Evolutionary conservation across 2,888 invertebrate species (phyloP).

Genomic region (Pandemis cinnamomeana): DNA sequence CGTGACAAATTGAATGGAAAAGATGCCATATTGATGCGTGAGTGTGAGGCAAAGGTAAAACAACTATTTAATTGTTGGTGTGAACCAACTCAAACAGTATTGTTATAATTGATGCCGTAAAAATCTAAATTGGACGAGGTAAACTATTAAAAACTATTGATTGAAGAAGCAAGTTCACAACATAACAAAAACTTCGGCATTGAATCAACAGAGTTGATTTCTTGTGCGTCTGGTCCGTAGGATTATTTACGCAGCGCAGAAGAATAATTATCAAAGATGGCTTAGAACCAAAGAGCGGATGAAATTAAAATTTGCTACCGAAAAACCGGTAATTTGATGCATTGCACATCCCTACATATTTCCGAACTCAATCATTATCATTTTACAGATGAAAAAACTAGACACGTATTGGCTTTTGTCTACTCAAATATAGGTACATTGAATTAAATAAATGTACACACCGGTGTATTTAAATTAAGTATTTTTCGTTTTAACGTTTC

Average conservation of each 20-base stretch:
- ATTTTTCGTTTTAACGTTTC: not conserved
- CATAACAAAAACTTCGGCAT: slow-evolving; percentile 24
- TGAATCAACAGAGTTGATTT: slow-evolving; percentile 15
- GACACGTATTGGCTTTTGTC: no score
- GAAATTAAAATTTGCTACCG: not conserved
- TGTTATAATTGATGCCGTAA: not conserved
- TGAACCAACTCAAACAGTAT: slow-evolving; percentile 2
- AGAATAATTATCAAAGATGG: slow-evolving; percentile 9
- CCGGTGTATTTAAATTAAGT: not conserved
- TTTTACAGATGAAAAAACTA: no score
- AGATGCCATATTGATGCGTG: slow-evolving; percentile 6
- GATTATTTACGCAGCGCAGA: slow-evolving; percentile 13
- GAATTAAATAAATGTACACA: not conserved
- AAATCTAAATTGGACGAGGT: slow-evolving; percentile 10
- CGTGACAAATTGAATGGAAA: not conserved
- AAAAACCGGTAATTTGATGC: slow-evolving; percentile 7
- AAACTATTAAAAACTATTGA: slow-evolving; percentile 11
- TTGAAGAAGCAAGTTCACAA: slow-evolving; percentile 17
- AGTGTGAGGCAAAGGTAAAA: slow-evolving; percentile 5
- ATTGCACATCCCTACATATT: not conserved
- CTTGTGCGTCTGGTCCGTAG: slow-evolving; percentile 5
- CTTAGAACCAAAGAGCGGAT: not conserved
- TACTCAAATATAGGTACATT: not conserved
- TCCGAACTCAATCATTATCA: not conserved
- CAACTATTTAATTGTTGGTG: slow-evolving; percentile 9